Base-by-base conservation (phyloP, 2,888 invertebrate genomes). In the Abscondita cerata region DNA sequence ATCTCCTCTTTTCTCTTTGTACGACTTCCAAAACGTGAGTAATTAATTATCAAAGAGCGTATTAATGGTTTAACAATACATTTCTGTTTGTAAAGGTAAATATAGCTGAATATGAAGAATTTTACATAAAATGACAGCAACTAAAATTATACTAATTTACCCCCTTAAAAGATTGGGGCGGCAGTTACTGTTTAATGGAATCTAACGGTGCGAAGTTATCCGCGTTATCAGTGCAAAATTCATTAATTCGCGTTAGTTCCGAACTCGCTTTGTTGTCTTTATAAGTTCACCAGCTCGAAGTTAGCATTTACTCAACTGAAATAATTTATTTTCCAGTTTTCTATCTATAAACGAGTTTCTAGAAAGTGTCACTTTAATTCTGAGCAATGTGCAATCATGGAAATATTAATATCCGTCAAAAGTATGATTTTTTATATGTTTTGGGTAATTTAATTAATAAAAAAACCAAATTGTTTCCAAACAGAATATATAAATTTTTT, bases 271-370 rank as follows among this genome's bases (percentile, higher is more conserved):
- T 51, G 54, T 58, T 48, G 59, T 59, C 58, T 60, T 65, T 58
- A 66, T 64, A 62, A 67, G 67, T 67, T 59, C 65, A 58, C 67
- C 63, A 55, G 52, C 65, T 65, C 53, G 61, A 65, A 67, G 65
- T 67, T 67, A 65, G 65, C 63, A 56, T 65, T 63, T 57, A 58
- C 64, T 66, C 61, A 52, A 54, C 62, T 54, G 61, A 41, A 48
- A 62, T 66, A 66, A 66, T 64, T 66, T 64, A 66, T 66, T 54
- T 66, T 47, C 47, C 13, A 38, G 25, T 25, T 25, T 25, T 25
- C 25, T 25, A 25, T 25, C 6, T 25, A 25, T 25, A 25, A 25
- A 25, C 25, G 25, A 25, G 25, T 25, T 25, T 25, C 25, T 6
- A 25, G 25, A 25, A 25, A 25, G 25, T 25, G 25, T 25, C 6